Conservation (phyloP, 2,888 invertebrate genomes). For the Cantharis rufa region DNA sequence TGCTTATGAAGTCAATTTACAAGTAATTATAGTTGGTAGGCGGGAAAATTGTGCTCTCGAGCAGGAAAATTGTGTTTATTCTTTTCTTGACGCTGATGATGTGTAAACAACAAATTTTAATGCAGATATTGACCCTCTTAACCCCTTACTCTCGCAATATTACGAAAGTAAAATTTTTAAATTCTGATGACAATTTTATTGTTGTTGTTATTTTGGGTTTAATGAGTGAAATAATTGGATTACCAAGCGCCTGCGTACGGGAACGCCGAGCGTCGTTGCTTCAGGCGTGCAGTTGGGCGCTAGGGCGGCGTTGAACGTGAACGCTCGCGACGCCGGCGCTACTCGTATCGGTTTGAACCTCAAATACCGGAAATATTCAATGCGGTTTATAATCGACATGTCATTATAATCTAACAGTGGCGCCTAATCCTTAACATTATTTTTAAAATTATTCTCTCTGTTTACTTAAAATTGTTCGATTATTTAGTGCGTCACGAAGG, state of each 20-base stretch:
- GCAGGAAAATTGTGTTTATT: conserved; percentile 15
- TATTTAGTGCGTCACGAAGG: not conserved
- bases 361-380: conserved; percentile 24
- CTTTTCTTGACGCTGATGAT: not conserved
- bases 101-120: not conserved
- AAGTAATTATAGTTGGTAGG: conserved; percentile 49
- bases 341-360: conserved; percentile 16
- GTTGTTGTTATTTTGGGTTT: conserved; percentile 20
- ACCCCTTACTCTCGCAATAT: not conserved
- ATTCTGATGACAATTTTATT: not conserved
- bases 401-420: not conserved
- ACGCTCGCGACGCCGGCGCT: conserved; percentile 22
- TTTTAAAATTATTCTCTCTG: not conserved
- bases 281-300: conserved; percentile 26
- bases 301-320: conserved; percentile 17
- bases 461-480: not conserved
- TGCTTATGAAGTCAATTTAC: conserved; percentile 55
- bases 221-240: conserved; percentile 27
- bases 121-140: too few species aligned
- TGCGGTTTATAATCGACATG: not conserved
- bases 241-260: conserved; percentile 28
- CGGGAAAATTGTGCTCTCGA: conserved; percentile 29
- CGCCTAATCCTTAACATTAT: not conserved
- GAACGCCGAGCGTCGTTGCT: conserved; percentile 29
- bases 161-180: not conserved